phyloP scores from a whole-genome alignment of 1,140 invertebrate species.

The Papilio machaon region DNA sequence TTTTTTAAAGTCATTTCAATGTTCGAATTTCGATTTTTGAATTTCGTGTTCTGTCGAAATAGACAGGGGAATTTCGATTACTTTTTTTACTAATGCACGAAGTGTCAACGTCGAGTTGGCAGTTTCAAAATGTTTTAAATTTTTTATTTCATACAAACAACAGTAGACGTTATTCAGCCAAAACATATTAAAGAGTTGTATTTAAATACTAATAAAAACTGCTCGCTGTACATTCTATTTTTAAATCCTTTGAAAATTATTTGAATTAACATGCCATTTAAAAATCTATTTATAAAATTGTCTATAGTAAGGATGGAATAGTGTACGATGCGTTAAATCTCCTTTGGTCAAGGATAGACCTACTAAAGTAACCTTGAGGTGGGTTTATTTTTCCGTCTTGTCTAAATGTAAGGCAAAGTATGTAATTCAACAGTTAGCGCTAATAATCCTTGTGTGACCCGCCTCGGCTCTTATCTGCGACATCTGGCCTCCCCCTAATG shows the following conservation, averaged over 20 bases:
- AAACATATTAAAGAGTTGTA: slow-evolving; percentile 6
- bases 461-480: slow-evolving; percentile 57
- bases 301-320: not conserved
- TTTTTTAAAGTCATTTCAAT: slow-evolving; percentile 45
- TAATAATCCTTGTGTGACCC: slow-evolving; percentile 60
- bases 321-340: not conserved
- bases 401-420: slow-evolving; percentile 5
- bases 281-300: not conserved
- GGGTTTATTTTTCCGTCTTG: slow-evolving; percentile 13
- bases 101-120: slow-evolving; percentile 26
- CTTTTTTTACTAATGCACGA: slow-evolving; percentile 11
- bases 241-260: not conserved
- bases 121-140: slow-evolving; percentile 5
- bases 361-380: not conserved
- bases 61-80: slow-evolving; percentile 33
- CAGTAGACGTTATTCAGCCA: slow-evolving; percentile 17
- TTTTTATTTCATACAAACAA: slow-evolving; percentile 30
- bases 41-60: slow-evolving; percentile 42
- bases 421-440: slow-evolving; percentile 43
- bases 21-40: slow-evolving; percentile 42
- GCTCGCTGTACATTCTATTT: not conserved
- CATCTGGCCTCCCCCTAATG: slow-evolving; percentile 74
- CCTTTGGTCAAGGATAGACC: not conserved
- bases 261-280: not conserved
- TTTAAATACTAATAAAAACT: slow-evolving; percentile 13